Percentiles rank a stretch among this genome's conserved stretches.
phyloP scores from a whole-genome alignment of 2,797 vertebrate species.

The Crocidura indochinensis region DNA sequence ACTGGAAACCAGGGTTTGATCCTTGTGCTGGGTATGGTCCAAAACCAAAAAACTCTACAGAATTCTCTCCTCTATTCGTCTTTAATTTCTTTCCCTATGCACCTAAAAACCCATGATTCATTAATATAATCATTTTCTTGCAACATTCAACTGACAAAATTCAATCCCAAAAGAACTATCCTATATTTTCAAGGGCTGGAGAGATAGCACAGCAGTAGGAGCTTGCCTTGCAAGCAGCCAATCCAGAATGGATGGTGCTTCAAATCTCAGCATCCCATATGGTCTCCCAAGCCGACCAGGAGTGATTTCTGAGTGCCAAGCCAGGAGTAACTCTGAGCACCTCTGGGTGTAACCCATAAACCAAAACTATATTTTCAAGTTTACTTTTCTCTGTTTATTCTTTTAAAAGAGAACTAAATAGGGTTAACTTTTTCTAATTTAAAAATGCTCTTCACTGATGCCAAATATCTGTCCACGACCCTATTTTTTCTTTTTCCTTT shows the following conservation, averaged over 20 bases:
- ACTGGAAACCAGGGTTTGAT: too few relatives aligned
- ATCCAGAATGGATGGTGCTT: too few relatives aligned
- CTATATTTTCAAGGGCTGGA: slow-evolving; percentile 2
- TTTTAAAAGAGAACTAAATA: slow-evolving; percentile 23
- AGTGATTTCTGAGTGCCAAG: too few relatives aligned
- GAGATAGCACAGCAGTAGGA: too few relatives aligned
- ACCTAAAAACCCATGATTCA: slow-evolving; percentile 18
- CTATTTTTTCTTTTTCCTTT: slow-evolving; percentile 27
- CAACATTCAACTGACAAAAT: slow-evolving; percentile 14
- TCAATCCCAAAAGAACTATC: background rate
- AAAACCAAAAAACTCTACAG: too few relatives aligned
- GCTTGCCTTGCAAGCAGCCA: too few relatives aligned
- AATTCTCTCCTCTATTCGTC: background rate
- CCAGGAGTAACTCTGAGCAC: too few relatives aligned
- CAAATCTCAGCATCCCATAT: too few relatives aligned
- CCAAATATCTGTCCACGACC: slow-evolving; percentile 3
- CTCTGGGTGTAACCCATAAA: too few relatives aligned
- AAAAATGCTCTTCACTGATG: slow-evolving; percentile 37
- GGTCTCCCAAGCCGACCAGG: too few relatives aligned
- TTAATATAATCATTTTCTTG: slow-evolving; percentile 25
- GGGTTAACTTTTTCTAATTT: slow-evolving; percentile 26
- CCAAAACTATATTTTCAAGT: background rate
- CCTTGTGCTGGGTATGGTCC: too few relatives aligned
- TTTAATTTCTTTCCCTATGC: background rate
- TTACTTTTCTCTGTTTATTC: slow-evolving; percentile 55